Conservation (phyloP, 2,888 invertebrate species). For the Sarcophaga variegata region DNA sequence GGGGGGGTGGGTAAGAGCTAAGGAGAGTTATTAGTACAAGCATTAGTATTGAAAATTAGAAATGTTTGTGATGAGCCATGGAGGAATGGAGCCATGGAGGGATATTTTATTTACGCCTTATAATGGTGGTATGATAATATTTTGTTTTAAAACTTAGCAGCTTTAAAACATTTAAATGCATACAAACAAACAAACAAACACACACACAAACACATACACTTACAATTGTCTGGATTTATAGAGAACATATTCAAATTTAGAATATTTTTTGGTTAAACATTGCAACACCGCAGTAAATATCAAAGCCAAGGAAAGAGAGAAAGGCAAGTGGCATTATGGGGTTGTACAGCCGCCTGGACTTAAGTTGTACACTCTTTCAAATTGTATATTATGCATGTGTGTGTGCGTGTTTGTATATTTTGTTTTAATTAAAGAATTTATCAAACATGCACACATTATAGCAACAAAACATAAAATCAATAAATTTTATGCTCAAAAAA, state of each 20-base stretch:
- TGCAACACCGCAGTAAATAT: neutral
- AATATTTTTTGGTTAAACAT: constrained; percentile 22
- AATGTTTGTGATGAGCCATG: neutral
- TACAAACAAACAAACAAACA: neutral
- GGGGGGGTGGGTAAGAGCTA: neutral
- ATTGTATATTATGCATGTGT: neutral
- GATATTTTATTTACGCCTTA: constrained; percentile 43
- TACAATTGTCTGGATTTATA: constrained; percentile 54
- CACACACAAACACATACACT: neutral
- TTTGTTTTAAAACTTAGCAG: constrained; percentile 43
- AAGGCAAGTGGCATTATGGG: neutral
- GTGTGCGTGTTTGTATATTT: constrained; percentile 44
- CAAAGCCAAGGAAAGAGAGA: neutral
- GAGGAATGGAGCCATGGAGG: neutral
- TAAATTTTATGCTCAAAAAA: constrained; percentile 38
- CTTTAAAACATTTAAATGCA: constrained; percentile 45
- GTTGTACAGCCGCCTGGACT: constrained; percentile 26
- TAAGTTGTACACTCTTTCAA: neutral
- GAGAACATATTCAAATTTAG: constrained; percentile 51
- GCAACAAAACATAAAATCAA: constrained; percentile 56
- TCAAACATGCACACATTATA: constrained; percentile 29
- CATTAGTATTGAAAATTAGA: constrained; percentile 50
- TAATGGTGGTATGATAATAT: constrained; percentile 53
- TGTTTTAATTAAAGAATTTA: constrained; percentile 68
- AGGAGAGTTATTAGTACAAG: neutral